A percentile compares a stretch with the other conserved stretches of the same genome.
phyloP scores from a whole-genome alignment of 2,113 vertebrate species.

The Egretta garzetta region DNA sequence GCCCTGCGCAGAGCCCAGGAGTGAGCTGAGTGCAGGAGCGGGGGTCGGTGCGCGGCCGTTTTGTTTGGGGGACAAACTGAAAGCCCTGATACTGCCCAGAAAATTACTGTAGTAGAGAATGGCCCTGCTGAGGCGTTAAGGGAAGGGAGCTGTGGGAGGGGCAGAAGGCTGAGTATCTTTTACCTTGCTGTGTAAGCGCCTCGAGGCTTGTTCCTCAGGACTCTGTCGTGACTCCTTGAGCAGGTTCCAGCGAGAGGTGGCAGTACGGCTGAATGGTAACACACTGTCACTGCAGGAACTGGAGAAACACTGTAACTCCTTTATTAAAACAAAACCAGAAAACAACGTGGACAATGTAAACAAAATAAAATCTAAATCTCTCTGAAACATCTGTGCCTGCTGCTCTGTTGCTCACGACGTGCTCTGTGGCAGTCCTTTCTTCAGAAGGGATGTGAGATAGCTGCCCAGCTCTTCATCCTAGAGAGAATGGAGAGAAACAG shows the following conservation, averaged over 20 bases:
- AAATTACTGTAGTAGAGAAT: neutral
- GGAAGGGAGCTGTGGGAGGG: neutral
- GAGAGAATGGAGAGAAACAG: neutral
- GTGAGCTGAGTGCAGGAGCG: no score
- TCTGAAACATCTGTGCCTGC: neutral
- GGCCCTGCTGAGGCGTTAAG: neutral
- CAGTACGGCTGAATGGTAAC: neutral
- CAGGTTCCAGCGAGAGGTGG: no score
- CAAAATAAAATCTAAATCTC: neutral
- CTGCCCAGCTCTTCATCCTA: constrained; percentile 97
- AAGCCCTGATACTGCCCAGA: neutral
- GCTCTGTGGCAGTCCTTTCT: constrained; percentile 89
- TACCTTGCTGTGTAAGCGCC: neutral
- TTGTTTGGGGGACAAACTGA: neutral
- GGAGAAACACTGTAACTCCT: neutral
- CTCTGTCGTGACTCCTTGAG: accelerated
- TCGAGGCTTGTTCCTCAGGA: neutral
- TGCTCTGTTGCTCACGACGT: constrained; percentile 48
- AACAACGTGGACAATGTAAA: neutral
- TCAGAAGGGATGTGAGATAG: constrained; percentile 89
- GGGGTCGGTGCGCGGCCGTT: no score
- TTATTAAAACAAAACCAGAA: constrained; percentile 15
- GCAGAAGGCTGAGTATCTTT: neutral
- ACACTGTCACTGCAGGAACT: neutral
- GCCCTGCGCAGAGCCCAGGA: no score